Evolutionary conservation across 1,140 invertebrate genomes (phyloP).

Genomic region (Diorhabda sublineata): DNA sequence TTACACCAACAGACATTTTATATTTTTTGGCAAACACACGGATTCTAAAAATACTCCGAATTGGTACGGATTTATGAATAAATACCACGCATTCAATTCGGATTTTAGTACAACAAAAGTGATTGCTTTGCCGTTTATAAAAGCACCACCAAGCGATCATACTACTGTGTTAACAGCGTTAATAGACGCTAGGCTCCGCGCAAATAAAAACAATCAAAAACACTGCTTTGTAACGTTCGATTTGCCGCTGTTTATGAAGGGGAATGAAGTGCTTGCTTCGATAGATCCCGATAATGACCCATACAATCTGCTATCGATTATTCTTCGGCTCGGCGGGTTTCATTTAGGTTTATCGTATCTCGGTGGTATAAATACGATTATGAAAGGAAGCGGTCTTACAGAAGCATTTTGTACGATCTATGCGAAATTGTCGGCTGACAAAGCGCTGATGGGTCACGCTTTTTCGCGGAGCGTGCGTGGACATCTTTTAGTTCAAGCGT

Average conservation of each 20-base stretch:
- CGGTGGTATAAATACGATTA: background rate
- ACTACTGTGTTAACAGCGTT: background rate
- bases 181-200: slow-evolving; percentile 3
- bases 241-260: background rate
- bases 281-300: too few relatives aligned
- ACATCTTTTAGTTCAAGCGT: background rate
- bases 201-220: background rate
- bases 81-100: background rate
- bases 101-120: background rate
- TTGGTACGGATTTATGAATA: background rate
- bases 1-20: background rate
- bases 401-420: background rate
- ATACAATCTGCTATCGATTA: too few relatives aligned
- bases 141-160: background rate
- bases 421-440: background rate
- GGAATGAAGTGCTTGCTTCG: background rate
- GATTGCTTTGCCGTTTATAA: background rate
- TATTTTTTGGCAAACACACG: background rate
- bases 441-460: background rate
- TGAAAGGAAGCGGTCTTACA: background rate
- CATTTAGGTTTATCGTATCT: background rate
- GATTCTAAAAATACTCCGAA: background rate
- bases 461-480: background rate
- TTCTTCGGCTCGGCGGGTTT: background rate
- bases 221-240: background rate